A percentile compares a stretch with the other conserved stretches of the same genome.
Conservation (phyloP, 2,888 invertebrate genomes). For the Sinodicranocentrus sp. region DNA sequence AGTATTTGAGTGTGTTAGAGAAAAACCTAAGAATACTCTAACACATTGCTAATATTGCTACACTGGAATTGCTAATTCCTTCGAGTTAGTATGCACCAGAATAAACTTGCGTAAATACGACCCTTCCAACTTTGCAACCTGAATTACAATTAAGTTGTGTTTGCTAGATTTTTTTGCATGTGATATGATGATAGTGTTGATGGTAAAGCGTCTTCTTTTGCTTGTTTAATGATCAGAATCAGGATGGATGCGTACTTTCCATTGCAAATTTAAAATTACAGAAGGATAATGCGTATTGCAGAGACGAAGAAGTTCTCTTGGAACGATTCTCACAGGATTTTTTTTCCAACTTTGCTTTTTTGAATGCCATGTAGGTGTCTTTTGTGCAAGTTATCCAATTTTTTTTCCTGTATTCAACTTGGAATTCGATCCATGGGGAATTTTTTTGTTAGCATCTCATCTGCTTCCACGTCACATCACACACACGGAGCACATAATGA, state of each 20-base stretch:
- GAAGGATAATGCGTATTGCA: not conserved
- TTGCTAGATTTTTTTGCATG: not conserved
- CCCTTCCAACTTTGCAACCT: not conserved
- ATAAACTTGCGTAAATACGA: too few species aligned
- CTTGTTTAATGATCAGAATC: too few species aligned
- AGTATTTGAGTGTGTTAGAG: too few species aligned
- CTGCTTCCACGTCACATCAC: not conserved
- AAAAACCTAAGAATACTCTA: too few species aligned
- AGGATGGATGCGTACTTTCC: not conserved
- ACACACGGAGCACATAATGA: slow-evolving; percentile 34
- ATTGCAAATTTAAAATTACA: slow-evolving; percentile 31
- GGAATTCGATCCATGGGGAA: not conserved
- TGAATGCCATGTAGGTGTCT: too few species aligned
- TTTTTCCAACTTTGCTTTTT: too few species aligned
- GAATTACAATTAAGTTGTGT: not conserved
- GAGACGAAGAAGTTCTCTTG: too few species aligned
- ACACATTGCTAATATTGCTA: too few species aligned
- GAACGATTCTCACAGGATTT: too few species aligned
- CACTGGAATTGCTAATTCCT: slow-evolving; percentile 17
- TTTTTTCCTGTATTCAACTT: not conserved
- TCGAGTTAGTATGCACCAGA: too few species aligned
- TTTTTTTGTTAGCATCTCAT: not conserved
- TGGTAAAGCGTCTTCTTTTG: too few species aligned
- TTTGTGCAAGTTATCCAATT: not conserved
- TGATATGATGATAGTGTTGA: too few species aligned